phyloP scores from a whole-genome alignment of 2,888 invertebrate species.

The Chaetogeoica ovagalla region DNA sequence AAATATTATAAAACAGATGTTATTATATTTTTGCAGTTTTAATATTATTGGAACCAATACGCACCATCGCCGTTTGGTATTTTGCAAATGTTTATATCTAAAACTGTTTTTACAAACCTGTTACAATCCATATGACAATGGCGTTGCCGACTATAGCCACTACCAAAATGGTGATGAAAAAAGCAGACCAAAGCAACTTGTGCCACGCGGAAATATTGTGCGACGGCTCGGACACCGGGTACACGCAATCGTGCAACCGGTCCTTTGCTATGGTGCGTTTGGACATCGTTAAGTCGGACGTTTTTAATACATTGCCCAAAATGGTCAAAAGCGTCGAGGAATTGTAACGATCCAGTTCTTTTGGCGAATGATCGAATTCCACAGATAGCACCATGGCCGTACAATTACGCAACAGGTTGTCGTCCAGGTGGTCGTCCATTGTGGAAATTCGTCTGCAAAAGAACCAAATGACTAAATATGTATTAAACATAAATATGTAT shows the following conservation, averaged over 20 bases:
- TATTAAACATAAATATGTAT: too few relatives aligned
- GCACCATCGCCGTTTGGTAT: too few relatives aligned
- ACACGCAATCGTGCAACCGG: slow-evolving; percentile 54
- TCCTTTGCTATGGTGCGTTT: slow-evolving; percentile 45
- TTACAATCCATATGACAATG: slow-evolving; percentile 67
- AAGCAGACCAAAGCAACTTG: slow-evolving; percentile 58
- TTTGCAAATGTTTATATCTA: background rate
- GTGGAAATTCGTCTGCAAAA: slow-evolving; percentile 1
- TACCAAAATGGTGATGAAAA: slow-evolving; percentile 57
- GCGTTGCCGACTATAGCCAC: slow-evolving; percentile 61
- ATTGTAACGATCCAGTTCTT: slow-evolving; percentile 4
- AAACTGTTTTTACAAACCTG: slow-evolving; percentile 57
- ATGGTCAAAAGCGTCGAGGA: slow-evolving; percentile 10
- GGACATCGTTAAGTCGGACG: slow-evolving; percentile 20
- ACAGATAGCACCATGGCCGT: slow-evolving; percentile 37
- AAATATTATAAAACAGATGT: too few relatives aligned
- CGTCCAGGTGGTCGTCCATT: slow-evolving; percentile 20
- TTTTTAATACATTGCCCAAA: background rate
- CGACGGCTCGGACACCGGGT: slow-evolving; percentile 64
- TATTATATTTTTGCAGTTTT: too few relatives aligned
- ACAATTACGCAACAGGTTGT: slow-evolving; percentile 28
- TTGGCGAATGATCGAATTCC: background rate
- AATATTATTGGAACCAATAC: too few relatives aligned
- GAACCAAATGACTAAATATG: too few relatives aligned
- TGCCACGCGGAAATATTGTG: slow-evolving; percentile 61